A percentile compares a stretch with the other conserved stretches of the same genome.
Evolutionary conservation across 2,113 vertebrate genomes (phyloP).

Genomic region (Xenotilapia flavipinnis): DNA sequence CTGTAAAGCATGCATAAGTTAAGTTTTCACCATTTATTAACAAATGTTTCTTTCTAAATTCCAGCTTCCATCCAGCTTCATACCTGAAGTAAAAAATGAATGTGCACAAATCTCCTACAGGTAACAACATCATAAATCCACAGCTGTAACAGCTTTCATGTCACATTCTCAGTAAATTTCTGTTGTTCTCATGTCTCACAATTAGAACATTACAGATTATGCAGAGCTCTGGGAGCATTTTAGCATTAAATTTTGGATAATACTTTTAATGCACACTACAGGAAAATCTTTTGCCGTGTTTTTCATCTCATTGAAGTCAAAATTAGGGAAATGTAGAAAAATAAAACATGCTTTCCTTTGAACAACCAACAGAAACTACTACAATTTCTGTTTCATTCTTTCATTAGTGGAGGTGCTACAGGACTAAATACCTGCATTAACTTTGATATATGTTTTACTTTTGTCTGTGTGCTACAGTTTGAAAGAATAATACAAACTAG

Average conservation of each 20-base stretch:
- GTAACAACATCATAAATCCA: background rate
- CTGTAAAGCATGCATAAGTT: background rate
- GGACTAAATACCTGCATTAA: rapidly evolving
- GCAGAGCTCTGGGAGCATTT: background rate
- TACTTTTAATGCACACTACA: background rate
- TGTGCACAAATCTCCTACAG: background rate
- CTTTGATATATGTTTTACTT: background rate
- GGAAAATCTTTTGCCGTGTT: background rate
- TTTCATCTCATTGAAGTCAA: background rate
- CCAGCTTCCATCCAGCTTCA: background rate
- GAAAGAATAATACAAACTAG: background rate
- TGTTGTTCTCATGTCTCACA: background rate
- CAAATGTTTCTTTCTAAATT: background rate
- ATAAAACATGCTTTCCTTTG: background rate
- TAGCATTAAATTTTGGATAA: background rate
- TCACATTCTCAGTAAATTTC: background rate
- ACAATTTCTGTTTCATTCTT: background rate
- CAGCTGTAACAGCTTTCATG: background rate
- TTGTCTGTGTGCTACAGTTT: background rate
- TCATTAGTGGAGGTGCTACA: background rate
- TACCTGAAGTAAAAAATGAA: background rate
- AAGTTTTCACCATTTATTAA: background rate
- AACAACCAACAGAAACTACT: background rate
- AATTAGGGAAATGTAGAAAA: background rate
- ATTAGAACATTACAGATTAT: background rate